A percentile compares a stretch with the other conserved stretches of the same genome.
These are phyloP conservation scores for Hemicrepidius hirtus DNA, from an alignment of 2,888 invertebrate species.

Conservation along the genomic window DNA sequence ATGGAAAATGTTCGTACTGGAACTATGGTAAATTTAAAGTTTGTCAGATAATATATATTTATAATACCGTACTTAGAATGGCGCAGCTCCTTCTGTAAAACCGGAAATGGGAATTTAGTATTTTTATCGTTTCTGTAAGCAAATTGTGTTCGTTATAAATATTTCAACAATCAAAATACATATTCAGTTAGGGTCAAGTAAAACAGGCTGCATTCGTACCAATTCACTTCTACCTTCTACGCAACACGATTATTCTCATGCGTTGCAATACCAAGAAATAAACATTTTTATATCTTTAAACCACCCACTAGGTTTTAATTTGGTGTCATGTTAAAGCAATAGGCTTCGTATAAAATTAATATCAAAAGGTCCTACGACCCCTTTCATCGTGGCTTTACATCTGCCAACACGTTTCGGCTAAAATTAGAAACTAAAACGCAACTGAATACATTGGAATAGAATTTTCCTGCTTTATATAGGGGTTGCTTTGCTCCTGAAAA, in stretches of 20 bases:
- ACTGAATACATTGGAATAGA: background rate
- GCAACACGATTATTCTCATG: background rate
- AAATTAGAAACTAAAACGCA: constrained; percentile 31
- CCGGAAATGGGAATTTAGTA: too few relatives aligned
- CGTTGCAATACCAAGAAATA: background rate
- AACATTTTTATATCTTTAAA: background rate
- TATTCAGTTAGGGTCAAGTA: background rate
- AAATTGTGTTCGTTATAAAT: background rate
- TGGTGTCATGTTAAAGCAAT: background rate
- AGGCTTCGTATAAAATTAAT: constrained; percentile 1
- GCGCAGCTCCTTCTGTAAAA: too few relatives aligned
- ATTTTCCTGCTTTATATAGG: constrained; percentile 2
- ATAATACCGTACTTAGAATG: too few relatives aligned
- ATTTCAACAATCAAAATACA: constrained; percentile 10
- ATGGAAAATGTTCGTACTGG: too few relatives aligned
- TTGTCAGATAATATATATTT: too few relatives aligned
- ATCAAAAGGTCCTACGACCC: background rate
- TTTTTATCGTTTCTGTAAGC: too few relatives aligned
- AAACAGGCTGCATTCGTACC: background rate
- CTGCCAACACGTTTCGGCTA: constrained; percentile 12
- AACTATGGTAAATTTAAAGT: too few relatives aligned
- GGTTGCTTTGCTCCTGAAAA: constrained; percentile 11
- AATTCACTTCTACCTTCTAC: background rate
- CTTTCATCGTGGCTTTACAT: constrained; percentile 16
- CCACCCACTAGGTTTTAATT: background rate